Evolutionary conservation across 2,888 invertebrate species (phyloP), one percentile per base, ranked within the genome.

Genomic region (Synanthedon tipuliformis): DNA sequence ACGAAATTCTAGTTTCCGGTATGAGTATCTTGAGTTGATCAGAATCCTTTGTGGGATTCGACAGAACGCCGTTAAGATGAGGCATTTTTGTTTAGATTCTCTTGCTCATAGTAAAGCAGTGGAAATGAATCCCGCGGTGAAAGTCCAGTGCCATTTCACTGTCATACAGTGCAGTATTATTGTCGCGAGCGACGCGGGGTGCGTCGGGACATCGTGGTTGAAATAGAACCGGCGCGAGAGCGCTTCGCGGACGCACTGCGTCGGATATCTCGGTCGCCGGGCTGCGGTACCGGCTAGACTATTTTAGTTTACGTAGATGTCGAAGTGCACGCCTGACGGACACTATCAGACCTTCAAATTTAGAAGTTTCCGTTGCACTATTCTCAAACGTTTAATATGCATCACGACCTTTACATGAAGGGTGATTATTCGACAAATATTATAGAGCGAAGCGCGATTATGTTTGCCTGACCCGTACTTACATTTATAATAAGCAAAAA

Each of bases 301-400:
- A 86, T 87, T 87, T 87, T 86, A 65, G 87, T 85, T 84, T 83
- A 81, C 78, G 78, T 80, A 84, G 81, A 84, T 81, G 82, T 83
- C 83, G 85, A 83, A 85, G 84, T 86, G 84, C 85, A 84, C 72
- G 71, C 69, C 67, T 68, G 64, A 66, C 68, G 77, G 78, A 78
- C 78, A 75, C 69, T 57, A 67, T 64, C 67, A 75, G 81, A 83
- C 84, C 84, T 83, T 84, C 81, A 76, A 69, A 71, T 60, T 61
- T 27, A 45, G 15, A 45, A n/a, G 45, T 45, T 45, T 13, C 45
- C 15, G 45, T 34, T 34, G 34, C 34, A 34, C 34, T 34, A 34
- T 2, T 2, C 34, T 10, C 3, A 10, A 34, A 34, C 2, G 10
- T 34, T 34, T 34, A 34, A 34, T 34, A 34, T 34, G 8, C 10